Evolutionary conservation across 2,113 vertebrate genomes (phyloP), one percentile per base, ranked within the genome.

Genomic region (Macquaria australasica): DNA sequence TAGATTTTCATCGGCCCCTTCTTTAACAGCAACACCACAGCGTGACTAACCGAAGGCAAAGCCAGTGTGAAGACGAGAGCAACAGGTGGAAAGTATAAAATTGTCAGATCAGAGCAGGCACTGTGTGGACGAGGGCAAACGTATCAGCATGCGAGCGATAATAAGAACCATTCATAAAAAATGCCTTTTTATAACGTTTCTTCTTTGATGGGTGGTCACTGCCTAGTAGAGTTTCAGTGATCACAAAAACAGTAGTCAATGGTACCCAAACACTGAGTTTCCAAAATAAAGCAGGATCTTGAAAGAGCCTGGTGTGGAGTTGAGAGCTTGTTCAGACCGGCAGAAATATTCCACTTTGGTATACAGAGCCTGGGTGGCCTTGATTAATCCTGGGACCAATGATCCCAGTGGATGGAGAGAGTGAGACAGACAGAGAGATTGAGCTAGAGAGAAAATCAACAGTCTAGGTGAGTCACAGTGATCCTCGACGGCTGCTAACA

Each of bases 71-170:
- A 85, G 89, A 63, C 10, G 8, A 73, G 59, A 84, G 77, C 82
- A 86, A 91, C 90, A 93, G 91, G 91, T 91, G 91, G 86, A 89
- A 85, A 80, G 78, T 62, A 79, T 91, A 84, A 92, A 79, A 87
- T 69, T 56, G 77, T 72, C 82, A 79, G 64, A 82, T 82, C 73
- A 60, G 66, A 70, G 67, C 71, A 15, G 64, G 18, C 8, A 12
- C 62, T 41, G 37, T 55, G 14, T 41, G 39, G 55, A 53, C 2
- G 8, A 77, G 77, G 62, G 53, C 58, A 59, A 79, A 77, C 73
- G 58, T 59, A 82, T 74, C 59, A 56, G 60, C 10, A 62, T 66
- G 53, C 2, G 8, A 71, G 62, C 11, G 8, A 68, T 53, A 76
- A 71, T 64, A 56, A 70, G 56, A 80, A 66, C 25, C 67, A 67